phyloP scores from a whole-genome alignment of 2,113 vertebrate genomes.

The Pluvialis apricaria region DNA sequence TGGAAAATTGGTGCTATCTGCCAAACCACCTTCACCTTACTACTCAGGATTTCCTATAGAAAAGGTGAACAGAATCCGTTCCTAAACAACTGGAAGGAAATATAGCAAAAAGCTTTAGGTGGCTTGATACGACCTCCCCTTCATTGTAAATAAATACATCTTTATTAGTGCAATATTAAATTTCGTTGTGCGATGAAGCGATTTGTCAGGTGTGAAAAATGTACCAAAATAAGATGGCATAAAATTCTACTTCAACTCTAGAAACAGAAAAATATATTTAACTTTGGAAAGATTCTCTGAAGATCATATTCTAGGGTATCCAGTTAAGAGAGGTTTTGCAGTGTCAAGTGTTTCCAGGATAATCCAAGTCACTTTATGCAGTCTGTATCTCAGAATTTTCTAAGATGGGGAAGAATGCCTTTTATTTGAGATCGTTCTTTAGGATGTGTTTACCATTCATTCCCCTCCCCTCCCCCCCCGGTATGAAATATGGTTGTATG shows the following conservation, averaged over 20 bases:
- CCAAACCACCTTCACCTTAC: not conserved
- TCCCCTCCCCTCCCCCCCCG: no score
- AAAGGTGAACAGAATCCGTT: not conserved
- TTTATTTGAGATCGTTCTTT: not conserved
- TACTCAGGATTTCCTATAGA: slow-evolving; percentile 27
- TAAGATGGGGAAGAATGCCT: not conserved
- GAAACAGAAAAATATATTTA: not conserved
- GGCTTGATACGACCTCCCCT: not conserved
- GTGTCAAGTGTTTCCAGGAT: not conserved
- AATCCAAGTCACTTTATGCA: not conserved
- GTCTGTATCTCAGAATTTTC: not conserved
- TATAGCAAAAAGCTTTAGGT: not conserved
- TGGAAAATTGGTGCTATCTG: slow-evolving; percentile 39
- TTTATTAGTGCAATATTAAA: not conserved
- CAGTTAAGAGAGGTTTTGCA: not conserved
- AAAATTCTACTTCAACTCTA: not conserved
- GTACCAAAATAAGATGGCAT: not conserved
- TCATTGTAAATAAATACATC: not conserved
- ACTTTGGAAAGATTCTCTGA: not conserved
- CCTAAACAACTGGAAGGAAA: slow-evolving; percentile 24
- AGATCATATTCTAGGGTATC: not conserved
- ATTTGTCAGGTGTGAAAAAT: not conserved
- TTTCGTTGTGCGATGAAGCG: not conserved
- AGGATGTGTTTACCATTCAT: not conserved
- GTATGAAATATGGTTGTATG: not conserved